Conservation (phyloP, 2,113 vertebrate genomes). For the Sceloporus undulatus region DNA sequence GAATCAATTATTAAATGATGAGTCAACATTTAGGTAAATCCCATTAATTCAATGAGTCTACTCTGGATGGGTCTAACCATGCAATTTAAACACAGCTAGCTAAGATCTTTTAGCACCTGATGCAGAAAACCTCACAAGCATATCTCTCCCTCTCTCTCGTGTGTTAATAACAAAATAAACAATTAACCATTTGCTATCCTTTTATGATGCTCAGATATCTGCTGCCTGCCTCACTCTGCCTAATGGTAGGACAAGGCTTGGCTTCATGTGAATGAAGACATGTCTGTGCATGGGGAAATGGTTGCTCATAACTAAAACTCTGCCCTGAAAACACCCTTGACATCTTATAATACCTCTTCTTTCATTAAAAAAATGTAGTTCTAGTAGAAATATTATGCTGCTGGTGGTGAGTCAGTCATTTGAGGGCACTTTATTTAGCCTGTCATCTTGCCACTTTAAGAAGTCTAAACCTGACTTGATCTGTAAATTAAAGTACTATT, state of each 20-base stretch:
- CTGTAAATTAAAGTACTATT: slow-evolving; percentile 72
- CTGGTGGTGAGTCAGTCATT: slow-evolving; percentile 73
- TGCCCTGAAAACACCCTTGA: slow-evolving; percentile 54
- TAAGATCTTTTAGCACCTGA: too few relatives aligned
- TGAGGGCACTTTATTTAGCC: slow-evolving; percentile 73
- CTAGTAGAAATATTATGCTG: slow-evolving; percentile 56
- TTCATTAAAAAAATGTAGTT: slow-evolving; percentile 68
- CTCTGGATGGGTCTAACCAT: too few relatives aligned
- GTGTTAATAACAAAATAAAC: neutral
- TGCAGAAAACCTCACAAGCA: too few relatives aligned
- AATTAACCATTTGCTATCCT: neutral
- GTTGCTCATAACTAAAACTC: too few relatives aligned
- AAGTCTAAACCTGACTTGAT: slow-evolving; percentile 73
- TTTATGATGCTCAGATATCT: neutral
- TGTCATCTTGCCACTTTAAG: slow-evolving; percentile 67
- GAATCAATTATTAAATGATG: too few relatives aligned
- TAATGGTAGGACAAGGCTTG: too few relatives aligned
- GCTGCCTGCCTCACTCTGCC: neutral
- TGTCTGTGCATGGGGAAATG: too few relatives aligned
- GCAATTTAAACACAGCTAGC: too few relatives aligned
- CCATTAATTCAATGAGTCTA: too few relatives aligned
- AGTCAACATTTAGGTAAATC: too few relatives aligned
- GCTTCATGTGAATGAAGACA: neutral
- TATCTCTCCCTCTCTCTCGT: too few relatives aligned
- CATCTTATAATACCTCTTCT: slow-evolving; percentile 54